Evolutionary conservation across 2,797 vertebrate genomes (phyloP), one percentile per base, ranked within the genome.

Genomic region (Bucorvus abyssinicus): DNA sequence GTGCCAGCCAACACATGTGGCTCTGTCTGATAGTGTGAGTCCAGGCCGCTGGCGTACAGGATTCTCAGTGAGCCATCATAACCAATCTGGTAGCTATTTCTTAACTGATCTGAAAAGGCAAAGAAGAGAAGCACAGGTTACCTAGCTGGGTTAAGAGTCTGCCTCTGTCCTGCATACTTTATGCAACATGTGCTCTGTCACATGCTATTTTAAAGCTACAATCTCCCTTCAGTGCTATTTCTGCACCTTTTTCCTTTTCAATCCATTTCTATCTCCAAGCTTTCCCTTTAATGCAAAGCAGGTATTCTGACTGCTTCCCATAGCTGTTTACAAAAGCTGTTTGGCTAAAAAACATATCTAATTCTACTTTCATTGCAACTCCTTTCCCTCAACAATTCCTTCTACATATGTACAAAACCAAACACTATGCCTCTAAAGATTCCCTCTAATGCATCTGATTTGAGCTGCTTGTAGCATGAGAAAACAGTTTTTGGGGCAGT

Each of bases 21-120:
- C 96, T 99, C 99, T 1, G 99, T 99, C 88, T 99, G 99, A 96
- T 99, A 99, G 97, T 99, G 99, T 4, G 99, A 98, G 94, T 99
- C 99, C 97, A 99, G 98, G 49, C 99, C 99, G 4, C 99, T 99
- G 97, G 99, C 99, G 0, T 99, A 99, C 93, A 99, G 98, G 87
- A 99, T 98, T 95, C 99, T 97, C 87, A 99, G 98, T 3, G 99
- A 99, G 93, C 99, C 98, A 20, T 99, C 99, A 3, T 98, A 99
- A 63, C 99, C 99, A 57, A 99, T 98, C 97, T 99, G 99, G 96
- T 99, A 99, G 96, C 98, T 99, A 89, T 99, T 99, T 96, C 98
- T 98, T 95, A 99, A 97, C 90, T 99, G 99, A 97, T 99, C 99
- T 99, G 96, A 95, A 97, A 90, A 86, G 69, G 79, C 36, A 45